Evolutionary conservation across 2,113 vertebrate species (phyloP).

Genomic region (Aramus guarauna): DNA sequence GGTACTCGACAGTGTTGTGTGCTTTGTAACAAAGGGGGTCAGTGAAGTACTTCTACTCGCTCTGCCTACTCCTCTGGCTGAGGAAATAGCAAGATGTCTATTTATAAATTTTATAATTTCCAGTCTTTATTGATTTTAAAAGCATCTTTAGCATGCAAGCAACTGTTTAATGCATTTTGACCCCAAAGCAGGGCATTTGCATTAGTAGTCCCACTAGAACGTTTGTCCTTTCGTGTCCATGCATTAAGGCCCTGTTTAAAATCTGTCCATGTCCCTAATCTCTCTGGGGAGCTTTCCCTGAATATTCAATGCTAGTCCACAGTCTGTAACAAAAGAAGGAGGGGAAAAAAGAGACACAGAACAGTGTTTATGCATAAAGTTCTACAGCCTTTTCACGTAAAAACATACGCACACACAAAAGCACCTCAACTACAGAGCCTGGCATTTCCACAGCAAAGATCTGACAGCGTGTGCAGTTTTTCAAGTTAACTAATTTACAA

Average conservation of each 20-base stretch:
- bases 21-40: neutral
- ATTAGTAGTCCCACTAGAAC: conserved; percentile 47
- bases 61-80: neutral
- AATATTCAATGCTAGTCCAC: conserved; percentile 38
- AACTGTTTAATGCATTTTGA: conserved; percentile 36
- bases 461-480: neutral
- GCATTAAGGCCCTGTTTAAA: conserved; percentile 48
- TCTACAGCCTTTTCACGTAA: neutral
- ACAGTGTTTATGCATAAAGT: conserved; percentile 1
- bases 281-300: conserved; percentile 37
- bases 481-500: conserved; percentile 1
- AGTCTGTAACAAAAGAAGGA: neutral
- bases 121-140: neutral
- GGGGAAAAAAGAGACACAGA: neutral
- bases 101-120: neutral
- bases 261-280: conserved; percentile 50
- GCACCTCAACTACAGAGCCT: neutral
- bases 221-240: conserved; percentile 18
- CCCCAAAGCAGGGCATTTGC: neutral
- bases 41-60: neutral
- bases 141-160: neutral
- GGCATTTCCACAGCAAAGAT: conserved; percentile 24
- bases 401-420: neutral
- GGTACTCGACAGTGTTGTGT: neutral
- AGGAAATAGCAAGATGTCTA: neutral